Evolutionary conservation across 2,888 invertebrate species (phyloP).

Genomic region (Laothoe populi): DNA sequence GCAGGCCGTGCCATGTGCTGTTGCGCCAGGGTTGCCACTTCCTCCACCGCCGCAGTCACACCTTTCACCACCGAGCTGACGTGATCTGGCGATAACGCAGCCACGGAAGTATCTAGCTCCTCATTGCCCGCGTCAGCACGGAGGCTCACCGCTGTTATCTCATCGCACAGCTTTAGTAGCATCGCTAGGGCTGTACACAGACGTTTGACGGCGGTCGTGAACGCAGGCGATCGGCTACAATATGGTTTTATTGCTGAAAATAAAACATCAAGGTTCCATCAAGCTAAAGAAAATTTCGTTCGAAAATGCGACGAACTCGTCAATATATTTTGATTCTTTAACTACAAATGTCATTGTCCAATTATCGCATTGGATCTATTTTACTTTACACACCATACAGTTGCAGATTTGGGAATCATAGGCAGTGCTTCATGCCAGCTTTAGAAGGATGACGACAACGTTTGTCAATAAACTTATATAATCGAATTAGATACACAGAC

Average conservation of each 20-base stretch:
- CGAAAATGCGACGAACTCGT: too few species aligned
- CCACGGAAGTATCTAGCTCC: conserved; percentile 63
- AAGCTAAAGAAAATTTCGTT: too few species aligned
- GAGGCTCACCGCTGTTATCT: conserved; percentile 91
- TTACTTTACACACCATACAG: too few species aligned
- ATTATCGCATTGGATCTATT: too few species aligned
- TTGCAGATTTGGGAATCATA: too few species aligned
- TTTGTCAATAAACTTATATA: background rate
- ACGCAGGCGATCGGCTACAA: conserved; percentile 85
- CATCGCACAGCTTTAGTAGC: conserved; percentile 95
- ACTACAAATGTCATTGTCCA: too few species aligned
- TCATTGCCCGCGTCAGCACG: conserved; percentile 81
- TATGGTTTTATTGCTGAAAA: conserved; percentile 79
- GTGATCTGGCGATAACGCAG: conserved; percentile 71
- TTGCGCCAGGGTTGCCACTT: conserved; percentile 89
- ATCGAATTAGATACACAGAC: background rate
- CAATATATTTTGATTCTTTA: too few species aligned
- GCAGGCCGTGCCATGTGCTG: conserved; percentile 90
- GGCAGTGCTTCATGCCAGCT: too few species aligned
- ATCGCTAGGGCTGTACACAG: conserved; percentile 94
- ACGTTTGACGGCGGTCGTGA: conserved; percentile 92
- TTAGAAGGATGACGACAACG: too few species aligned
- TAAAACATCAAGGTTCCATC: background rate
- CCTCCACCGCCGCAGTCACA: conserved; percentile 72
- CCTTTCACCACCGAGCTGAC: conserved; percentile 73